Conservation (phyloP, 2,113 vertebrate genomes). For the Oncorhynchus mykiss region DNA sequence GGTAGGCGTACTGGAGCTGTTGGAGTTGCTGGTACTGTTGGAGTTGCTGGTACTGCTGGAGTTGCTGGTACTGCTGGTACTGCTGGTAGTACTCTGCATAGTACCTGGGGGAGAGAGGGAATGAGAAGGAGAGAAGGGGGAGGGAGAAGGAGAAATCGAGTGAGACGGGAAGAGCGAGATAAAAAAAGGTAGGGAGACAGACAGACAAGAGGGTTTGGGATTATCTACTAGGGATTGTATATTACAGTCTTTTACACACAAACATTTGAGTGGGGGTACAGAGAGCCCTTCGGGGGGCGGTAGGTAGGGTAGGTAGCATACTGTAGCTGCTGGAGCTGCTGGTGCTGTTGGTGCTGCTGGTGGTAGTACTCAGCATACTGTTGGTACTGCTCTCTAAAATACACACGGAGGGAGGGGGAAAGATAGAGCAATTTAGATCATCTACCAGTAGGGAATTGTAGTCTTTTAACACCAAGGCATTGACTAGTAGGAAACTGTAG, state of each 20-base stretch:
- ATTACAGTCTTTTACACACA: no score
- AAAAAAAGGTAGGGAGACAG: not conserved
- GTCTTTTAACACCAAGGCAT: not conserved
- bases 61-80: slow-evolving; percentile 38
- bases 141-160: not conserved
- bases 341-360: not conserved
- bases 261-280: no score
- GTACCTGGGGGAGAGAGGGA: slow-evolving; percentile 58
- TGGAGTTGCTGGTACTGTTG: slow-evolving; percentile 75
- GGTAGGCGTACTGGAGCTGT: slow-evolving; percentile 78
- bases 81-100: slow-evolving; percentile 79
- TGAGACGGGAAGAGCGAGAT: not conserved
- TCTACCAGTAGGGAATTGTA: not conserved
- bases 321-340: not conserved
- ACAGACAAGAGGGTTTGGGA: not conserved
- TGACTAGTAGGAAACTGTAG: not conserved
- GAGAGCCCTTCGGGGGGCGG: not conserved
- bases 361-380: slow-evolving; percentile 3
- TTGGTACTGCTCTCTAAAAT: not conserved
- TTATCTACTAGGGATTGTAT: no score
- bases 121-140: not conserved
- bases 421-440: not conserved
- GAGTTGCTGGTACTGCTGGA: slow-evolving; percentile 67
- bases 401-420: not conserved
- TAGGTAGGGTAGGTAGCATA: not conserved